Conservation (phyloP, 1,140 invertebrate species). For the Anoplolepis gracilipes region DNA sequence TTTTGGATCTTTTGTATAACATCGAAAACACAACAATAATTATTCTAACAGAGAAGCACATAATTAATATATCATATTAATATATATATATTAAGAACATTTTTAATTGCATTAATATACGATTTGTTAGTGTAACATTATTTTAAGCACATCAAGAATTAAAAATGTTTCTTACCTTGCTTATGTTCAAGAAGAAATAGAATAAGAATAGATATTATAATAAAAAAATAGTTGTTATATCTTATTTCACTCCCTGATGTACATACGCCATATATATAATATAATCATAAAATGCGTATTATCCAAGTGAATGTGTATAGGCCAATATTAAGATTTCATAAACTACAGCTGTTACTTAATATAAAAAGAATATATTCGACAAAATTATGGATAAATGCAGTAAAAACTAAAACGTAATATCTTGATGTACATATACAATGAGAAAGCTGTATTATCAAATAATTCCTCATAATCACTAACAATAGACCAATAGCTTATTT, state of each 20-base stretch:
- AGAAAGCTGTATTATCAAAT: background rate
- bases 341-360: background rate
- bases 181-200: background rate
- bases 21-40: background rate
- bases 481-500: background rate
- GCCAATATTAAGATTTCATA: slow-evolving; percentile 32
- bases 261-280: background rate
- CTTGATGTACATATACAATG: background rate
- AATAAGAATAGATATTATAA: too few species aligned
- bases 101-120: background rate
- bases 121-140: background rate
- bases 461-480: background rate
- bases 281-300: background rate
- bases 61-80: background rate
- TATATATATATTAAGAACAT: background rate
- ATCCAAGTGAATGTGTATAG: background rate
- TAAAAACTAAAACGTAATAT: background rate
- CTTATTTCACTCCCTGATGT: background rate
- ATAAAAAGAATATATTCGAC: background rate
- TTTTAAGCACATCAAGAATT: background rate
- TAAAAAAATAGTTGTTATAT: too few species aligned
- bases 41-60: too few species aligned
- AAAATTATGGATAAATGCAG: background rate
- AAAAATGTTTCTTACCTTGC: background rate
- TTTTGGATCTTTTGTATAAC: background rate